Evolutionary conservation across 53 echinoderm and acorn worm species (phyloP).

Genomic region (Astropecten irregularis): DNA sequence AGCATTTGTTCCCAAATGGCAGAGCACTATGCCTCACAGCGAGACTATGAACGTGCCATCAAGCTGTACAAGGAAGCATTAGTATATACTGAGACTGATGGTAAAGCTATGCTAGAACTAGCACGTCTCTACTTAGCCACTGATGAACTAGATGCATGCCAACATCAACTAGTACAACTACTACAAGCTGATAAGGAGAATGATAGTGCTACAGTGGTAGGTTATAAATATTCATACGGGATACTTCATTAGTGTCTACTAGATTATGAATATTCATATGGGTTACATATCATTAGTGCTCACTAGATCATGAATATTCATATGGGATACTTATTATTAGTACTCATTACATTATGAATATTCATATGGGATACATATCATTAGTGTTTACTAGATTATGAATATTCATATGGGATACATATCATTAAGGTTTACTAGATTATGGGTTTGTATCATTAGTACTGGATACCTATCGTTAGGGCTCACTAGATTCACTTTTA

Average conservation of each 20-base stretch:
- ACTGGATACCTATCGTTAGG: no score
- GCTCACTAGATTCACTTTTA: no score
- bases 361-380: no score
- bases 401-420: no score
- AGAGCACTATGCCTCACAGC: conserved; percentile 78
- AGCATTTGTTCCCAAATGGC: conserved; percentile 99
- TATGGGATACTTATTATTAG: no score
- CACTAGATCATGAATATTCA: no score
- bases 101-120: conserved; percentile 94
- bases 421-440: no score
- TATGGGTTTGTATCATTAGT: no score
- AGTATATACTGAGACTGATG: conserved; percentile 83
- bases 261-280: no score
- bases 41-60: conserved; percentile 87
- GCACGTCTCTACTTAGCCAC: conserved; percentile 84
- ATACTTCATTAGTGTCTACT: not conserved
- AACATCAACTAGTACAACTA: conserved; percentile 93
- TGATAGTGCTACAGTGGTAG: conserved; percentile 91
- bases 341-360: no score
- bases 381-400: no score
- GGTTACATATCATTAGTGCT: no score
- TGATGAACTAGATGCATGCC: conserved; percentile 92
- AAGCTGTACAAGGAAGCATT: conserved; percentile 99
- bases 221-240: not conserved
- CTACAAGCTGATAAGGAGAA: conserved; percentile 85